Conservation (phyloP, 2,113 vertebrate species). For the Triplophysa tibetana region DNA sequence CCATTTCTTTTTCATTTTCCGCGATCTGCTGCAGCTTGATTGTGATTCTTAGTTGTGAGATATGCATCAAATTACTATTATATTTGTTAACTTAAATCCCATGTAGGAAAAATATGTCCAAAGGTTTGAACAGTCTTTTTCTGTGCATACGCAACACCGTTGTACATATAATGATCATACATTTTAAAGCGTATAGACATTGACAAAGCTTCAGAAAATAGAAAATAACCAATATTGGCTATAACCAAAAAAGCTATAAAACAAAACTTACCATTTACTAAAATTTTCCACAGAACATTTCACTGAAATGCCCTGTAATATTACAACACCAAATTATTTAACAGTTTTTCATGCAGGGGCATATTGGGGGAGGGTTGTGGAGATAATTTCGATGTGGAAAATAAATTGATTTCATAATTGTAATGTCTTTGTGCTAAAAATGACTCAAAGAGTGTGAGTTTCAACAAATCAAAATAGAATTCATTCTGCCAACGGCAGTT, state of each 20-base stretch:
- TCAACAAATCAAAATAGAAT: conserved; percentile 54
- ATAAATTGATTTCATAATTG: conserved; percentile 52
- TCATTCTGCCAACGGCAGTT: conserved; percentile 53
- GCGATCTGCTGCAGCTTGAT: too few species aligned
- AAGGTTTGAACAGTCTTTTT: not conserved
- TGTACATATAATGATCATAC: not conserved
- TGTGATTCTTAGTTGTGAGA: too few species aligned
- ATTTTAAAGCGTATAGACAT: too few species aligned
- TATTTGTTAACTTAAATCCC: too few species aligned
- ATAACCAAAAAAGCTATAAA: not conserved
- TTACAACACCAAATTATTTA: conserved; percentile 22
- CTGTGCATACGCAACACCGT: not conserved
- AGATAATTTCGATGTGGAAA: conserved; percentile 26
- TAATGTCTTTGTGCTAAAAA: conserved; percentile 47
- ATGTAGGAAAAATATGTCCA: not conserved
- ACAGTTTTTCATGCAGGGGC: not conserved
- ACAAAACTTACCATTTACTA: not conserved
- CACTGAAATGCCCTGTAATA: not conserved
- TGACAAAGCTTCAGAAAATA: not conserved
- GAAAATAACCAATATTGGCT: not conserved
- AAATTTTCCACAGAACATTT: too few species aligned
- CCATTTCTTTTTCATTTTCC: too few species aligned
- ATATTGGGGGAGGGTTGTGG: not conserved
- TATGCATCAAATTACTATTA: too few species aligned
- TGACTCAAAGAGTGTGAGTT: conserved; percentile 48